These are phyloP conservation scores for Heteropelma amictum DNA, from an alignment of 2,888 invertebrate species.

Conservation along the genomic window DNA sequence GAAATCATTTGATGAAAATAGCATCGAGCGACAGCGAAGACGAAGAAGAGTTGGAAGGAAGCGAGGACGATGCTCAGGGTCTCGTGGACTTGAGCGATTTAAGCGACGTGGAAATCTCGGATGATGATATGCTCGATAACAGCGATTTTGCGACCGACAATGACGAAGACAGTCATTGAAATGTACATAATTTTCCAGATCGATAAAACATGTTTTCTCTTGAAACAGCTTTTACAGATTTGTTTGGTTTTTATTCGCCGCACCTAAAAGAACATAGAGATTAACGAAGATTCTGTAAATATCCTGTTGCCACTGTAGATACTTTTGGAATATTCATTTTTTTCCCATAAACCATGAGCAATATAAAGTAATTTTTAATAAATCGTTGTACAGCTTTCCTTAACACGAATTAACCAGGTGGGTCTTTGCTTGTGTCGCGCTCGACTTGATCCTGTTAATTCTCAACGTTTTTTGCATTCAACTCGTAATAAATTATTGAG, in stretches of 20 bases:
- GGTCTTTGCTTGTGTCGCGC: slow-evolving; percentile 16
- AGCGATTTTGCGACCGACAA: slow-evolving; percentile 59
- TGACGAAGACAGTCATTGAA: slow-evolving; percentile 55
- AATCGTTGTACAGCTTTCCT: slow-evolving; percentile 2
- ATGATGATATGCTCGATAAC: slow-evolving; percentile 60
- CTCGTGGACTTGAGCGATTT: slow-evolving; percentile 59
- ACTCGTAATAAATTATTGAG: slow-evolving; percentile 50
- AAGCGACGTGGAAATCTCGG: slow-evolving; percentile 60
- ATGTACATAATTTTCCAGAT: background rate
- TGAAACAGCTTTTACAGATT: slow-evolving; percentile 5
- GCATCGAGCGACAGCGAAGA: slow-evolving; percentile 59
- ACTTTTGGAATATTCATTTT: slow-evolving; percentile 1
- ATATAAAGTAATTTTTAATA: slow-evolving; percentile 2
- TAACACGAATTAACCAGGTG: slow-evolving; percentile 13
- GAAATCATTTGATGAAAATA: slow-evolving; percentile 39
- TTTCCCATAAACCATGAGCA: slow-evolving; percentile 7
- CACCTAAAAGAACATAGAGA: no score
- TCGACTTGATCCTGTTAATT: background rate
- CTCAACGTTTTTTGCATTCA: slow-evolving; percentile 38
- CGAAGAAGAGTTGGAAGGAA: slow-evolving; percentile 58
- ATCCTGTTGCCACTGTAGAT: no score
- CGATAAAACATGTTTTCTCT: background rate
- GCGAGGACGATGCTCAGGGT: slow-evolving; percentile 48
- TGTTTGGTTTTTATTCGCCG: slow-evolving; percentile 21
- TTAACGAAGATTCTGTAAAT: no score